Evolutionary conservation across 1,140 invertebrate species (phyloP), one percentile per base, ranked within the genome.

Genomic region (Temnothorax nylanderi): DNA sequence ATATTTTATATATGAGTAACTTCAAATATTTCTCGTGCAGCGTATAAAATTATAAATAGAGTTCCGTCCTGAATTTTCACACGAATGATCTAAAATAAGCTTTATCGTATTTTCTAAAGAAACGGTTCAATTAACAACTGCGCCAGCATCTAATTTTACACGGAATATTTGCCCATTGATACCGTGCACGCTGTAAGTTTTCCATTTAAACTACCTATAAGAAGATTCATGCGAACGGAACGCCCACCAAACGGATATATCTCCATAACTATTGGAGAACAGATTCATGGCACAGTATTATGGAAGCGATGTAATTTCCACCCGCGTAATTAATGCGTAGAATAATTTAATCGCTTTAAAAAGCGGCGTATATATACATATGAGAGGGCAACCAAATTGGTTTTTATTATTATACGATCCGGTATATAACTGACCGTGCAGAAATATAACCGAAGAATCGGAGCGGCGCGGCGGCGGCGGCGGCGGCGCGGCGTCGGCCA

Each of bases 331-430:
- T 75, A 84, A 84, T 84, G 80, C 32, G 69, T 74, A 74, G 54
- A 84, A 84, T 84, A 75, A 84, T 84, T 74, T 84, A 84, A 84
- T 84, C 69, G 54, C 13, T 75, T 74, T 60, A 75, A 75, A 84
- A 84, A 75, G 54, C 69, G 41, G 51, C 54, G 18, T 37, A 34
- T 72, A 18, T n/a, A 32, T 34, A 65, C 69, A 32, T 32, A 54
- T 56, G 80, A 74, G 34, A 60, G 80, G 69, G 7, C 69, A 21
- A 32, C 41, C 69, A 16, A 60, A 60, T 84, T 1, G 54, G 80
- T 84, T 84, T 84, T 84, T 84, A 84, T 84, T 54, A 74, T 75
- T 84, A 49, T 74, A 72, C 18, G 47, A 81, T 69, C 77, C 47
- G 21, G 11, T 8, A 21, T 58, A 44, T 47, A 72, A 82, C 41